These are phyloP conservation scores for Thrips palmi DNA, from an alignment of 1,140 invertebrate genomes.

Conservation along the genomic window DNA sequence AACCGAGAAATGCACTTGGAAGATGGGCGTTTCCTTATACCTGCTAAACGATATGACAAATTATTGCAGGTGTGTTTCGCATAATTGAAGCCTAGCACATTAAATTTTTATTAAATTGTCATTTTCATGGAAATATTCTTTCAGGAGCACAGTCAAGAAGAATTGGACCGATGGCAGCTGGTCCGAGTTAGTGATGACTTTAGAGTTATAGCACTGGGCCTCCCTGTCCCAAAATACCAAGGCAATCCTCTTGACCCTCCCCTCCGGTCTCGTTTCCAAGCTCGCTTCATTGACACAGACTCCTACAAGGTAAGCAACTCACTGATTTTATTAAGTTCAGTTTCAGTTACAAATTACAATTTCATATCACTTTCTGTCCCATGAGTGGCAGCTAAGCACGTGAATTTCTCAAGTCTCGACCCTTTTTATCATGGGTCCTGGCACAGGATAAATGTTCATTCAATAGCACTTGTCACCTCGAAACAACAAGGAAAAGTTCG, in stretches of 20 bases:
- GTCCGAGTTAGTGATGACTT: slow-evolving; percentile 83
- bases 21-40: slow-evolving; percentile 85
- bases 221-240: slow-evolving; percentile 60
- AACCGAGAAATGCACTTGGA: slow-evolving; percentile 97
- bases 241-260: slow-evolving; percentile 94
- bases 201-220: slow-evolving; percentile 72
- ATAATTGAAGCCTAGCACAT: not conserved
- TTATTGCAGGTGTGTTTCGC: slow-evolving; percentile 46
- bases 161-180: slow-evolving; percentile 70
- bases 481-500: too few species aligned
- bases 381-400: too few species aligned
- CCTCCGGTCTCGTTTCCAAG: slow-evolving; percentile 85
- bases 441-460: too few species aligned
- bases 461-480: too few species aligned
- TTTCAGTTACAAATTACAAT: too few species aligned
- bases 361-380: too few species aligned
- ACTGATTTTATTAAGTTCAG: too few species aligned
- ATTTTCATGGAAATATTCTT: slow-evolving; percentile 16
- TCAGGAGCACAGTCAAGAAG: slow-evolving; percentile 55
- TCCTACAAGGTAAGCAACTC: slow-evolving; percentile 34
- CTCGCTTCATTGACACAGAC: slow-evolving; percentile 51
- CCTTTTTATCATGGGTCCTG: too few species aligned
- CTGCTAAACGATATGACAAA: slow-evolving; percentile 76
- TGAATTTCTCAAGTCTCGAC: too few species aligned
- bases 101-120: slow-evolving; percentile 1